These are phyloP conservation scores for Parnassius orleans DNA, from an alignment of 2,888 invertebrate genomes.

Conservation along the genomic window DNA sequence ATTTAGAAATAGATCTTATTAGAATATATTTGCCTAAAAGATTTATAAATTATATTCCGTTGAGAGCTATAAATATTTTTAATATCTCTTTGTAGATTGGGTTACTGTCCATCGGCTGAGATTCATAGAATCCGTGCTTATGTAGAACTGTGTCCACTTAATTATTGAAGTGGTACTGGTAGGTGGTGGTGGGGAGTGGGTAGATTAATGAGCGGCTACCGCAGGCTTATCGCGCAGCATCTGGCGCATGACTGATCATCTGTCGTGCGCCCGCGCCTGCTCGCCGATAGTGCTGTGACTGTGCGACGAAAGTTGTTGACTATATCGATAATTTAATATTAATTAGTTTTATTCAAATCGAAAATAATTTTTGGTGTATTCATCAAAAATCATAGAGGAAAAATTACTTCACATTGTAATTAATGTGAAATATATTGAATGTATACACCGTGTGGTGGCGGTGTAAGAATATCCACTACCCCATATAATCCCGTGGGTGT, in stretches of 20 bases:
- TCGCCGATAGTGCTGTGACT: slow-evolving; percentile 42
- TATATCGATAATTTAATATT: slow-evolving; percentile 11
- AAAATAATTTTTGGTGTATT: not conserved
- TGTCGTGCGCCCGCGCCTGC: slow-evolving; percentile 77
- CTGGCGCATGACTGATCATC: slow-evolving; percentile 81
- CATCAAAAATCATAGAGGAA: not conserved
- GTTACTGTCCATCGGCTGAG: slow-evolving; percentile 41
- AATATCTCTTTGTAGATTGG: not conserved
- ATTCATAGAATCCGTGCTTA: slow-evolving; percentile 63
- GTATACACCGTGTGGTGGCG: no score
- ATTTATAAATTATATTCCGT: no score
- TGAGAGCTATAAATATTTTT: no score
- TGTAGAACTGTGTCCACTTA: slow-evolving; percentile 65
- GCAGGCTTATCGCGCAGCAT: slow-evolving; percentile 75
- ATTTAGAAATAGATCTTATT: no score
- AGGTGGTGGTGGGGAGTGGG: slow-evolving; percentile 61
- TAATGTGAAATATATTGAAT: no score
- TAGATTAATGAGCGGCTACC: slow-evolving; percentile 80
- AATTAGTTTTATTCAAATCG: not conserved
- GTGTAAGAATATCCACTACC: no score
- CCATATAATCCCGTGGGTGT: no score
- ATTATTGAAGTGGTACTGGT: slow-evolving; percentile 62
- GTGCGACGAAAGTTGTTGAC: slow-evolving; percentile 36
- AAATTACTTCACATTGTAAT: no score
- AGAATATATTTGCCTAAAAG: no score